Evolutionary conservation across 37 sponge, comb jelly and placozoan species (phyloP), one percentile per base, ranked within the genome.

Genomic region (Oopsacas minuta): DNA sequence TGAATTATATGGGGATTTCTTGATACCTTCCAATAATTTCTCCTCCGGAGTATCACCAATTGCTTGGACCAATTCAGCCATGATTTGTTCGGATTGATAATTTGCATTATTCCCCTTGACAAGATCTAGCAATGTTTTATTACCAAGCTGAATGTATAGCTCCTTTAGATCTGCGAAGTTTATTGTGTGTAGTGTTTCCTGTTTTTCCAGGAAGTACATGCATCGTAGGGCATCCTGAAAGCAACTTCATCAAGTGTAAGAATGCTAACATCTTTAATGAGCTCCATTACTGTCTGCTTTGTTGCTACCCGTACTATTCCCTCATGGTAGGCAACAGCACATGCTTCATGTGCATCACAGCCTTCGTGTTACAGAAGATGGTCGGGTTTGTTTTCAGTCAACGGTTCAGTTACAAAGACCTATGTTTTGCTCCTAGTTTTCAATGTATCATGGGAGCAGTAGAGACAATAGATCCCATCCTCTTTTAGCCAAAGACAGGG

Each of bases 171-270:
- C 20, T 61, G 75, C 75, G 22, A 61, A 61, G 20, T 61, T 61
- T 61, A 34, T 61, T 61, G 75, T 61, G 75, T 61, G 75, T 61
- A 34, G 75, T 61, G 28, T 61, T 61, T 61, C 75, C 75, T 61
- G 22, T 61, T 61, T 61, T 61, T 3, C n/a, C n/a, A n/a, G 17
- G 12, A 12, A 46, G 51, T 46, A 12, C 12, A 46, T 46, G 51
- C 51, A 46, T 17, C 51, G 51, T 46, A 22, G 51, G 17, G 51
- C 51, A 46, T 46, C 17, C 51, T 17, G 51, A 46, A 46, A 46
- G 17, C 17, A 12, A 46, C 12, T 46, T 46, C 17, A 12, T 46
- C 51, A 46, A 46, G 17, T 20, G 75, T 20, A 61, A 61, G 75
- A 20, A 61, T 61, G 75, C 75, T 61, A 61, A n/a, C 75, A 61